phyloP scores from a whole-genome alignment of 1,140 invertebrate species.

The Mizuhopecten yessoensis region DNA sequence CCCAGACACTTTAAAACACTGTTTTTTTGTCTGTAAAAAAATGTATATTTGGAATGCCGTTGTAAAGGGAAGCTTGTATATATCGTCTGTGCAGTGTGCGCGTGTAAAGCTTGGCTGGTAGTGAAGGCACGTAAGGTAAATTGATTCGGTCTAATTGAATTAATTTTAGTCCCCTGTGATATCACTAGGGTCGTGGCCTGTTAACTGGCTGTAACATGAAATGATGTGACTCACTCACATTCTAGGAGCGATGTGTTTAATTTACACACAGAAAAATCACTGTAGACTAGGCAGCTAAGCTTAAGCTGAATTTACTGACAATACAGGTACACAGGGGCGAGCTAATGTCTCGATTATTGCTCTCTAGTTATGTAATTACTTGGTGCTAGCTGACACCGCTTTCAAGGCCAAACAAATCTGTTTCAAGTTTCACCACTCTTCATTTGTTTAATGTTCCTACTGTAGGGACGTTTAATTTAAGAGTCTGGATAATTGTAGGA shows the following conservation, averaged over 20 bases:
- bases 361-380: neutral
- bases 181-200: neutral
- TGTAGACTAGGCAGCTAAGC: neutral
- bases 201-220: neutral
- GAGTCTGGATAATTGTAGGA: no score
- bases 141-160: slow-evolving; percentile 12
- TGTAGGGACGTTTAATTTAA: no score
- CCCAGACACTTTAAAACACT: no score
- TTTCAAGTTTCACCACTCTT: neutral
- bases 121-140: neutral
- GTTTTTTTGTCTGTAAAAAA: neutral
- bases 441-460: neutral
- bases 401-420: neutral
- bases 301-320: neutral
- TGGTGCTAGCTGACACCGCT: neutral
- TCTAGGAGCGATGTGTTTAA: neutral
- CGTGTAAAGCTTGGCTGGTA: slow-evolving; percentile 14
- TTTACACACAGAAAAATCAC: slow-evolving; percentile 37
- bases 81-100: neutral
- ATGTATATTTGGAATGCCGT: no score
- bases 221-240: neutral
- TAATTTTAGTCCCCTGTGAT: slow-evolving; percentile 33
- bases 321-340: neutral
- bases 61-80: neutral
- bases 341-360: neutral